Evolutionary conservation across 1,140 invertebrate genomes (phyloP).

Genomic region (Cylas formicarius): DNA sequence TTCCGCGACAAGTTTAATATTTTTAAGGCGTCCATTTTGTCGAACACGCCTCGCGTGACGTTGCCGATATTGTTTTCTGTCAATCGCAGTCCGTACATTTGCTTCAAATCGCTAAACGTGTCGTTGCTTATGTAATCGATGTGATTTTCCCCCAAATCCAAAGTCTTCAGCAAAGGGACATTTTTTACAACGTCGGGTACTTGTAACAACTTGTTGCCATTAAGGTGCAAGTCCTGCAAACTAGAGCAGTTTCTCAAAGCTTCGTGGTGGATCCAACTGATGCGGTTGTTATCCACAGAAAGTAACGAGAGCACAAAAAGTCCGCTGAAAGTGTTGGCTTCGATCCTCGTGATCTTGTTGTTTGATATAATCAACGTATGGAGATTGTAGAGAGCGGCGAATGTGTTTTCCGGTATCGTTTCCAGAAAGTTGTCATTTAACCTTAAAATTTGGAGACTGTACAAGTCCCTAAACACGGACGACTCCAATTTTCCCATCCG

Average conservation of each 20-base stretch:
- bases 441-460: conserved; percentile 72
- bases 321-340: conserved; percentile 69
- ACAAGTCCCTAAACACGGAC: conserved; percentile 70
- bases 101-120: conserved; percentile 70
- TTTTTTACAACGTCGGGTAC: conserved; percentile 79
- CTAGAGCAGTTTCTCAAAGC: conserved; percentile 77
- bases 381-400: conserved; percentile 70
- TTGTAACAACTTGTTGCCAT: conserved; percentile 74
- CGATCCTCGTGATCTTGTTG: conserved; percentile 73
- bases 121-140: conserved; percentile 75
- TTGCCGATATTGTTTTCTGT: conserved; percentile 86
- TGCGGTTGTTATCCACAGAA: conserved; percentile 76
- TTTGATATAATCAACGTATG: conserved; percentile 80
- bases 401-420: conserved; percentile 72
- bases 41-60: conserved; percentile 74
- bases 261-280: conserved; percentile 67
- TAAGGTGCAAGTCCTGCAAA: conserved; percentile 81
- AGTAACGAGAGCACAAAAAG: conserved; percentile 69
- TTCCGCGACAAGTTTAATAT: conserved; percentile 84
- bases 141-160: conserved; percentile 85
- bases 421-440: conserved; percentile 79
- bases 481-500: conserved; percentile 70
- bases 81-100: conserved; percentile 74
- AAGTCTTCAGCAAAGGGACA: conserved; percentile 71
- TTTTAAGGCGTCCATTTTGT: conserved; percentile 73